A percentile compares a stretch with the other conserved stretches of the same genome.
These are phyloP conservation scores for Margarornis squamiger DNA, from an alignment of 2,797 vertebrate genomes.

Conservation along the genomic window DNA sequence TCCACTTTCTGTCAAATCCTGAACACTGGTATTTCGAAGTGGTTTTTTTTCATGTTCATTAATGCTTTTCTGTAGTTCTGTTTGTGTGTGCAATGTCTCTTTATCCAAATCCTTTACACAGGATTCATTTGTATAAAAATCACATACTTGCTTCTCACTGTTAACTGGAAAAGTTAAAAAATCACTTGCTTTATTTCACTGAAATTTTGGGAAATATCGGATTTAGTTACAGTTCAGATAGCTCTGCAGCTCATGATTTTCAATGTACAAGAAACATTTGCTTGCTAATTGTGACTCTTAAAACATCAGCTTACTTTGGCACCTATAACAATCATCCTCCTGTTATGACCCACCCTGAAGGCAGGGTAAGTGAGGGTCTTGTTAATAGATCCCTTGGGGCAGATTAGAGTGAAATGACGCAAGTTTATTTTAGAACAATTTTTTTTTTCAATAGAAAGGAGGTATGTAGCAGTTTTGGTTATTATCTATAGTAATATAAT, in stretches of 20 bases:
- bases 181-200: background rate
- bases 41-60: slow-evolving; percentile 9
- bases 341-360: background rate
- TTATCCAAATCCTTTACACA: background rate
- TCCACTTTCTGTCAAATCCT: slow-evolving; percentile 33
- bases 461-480: background rate
- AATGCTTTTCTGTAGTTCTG: background rate
- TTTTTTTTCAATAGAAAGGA: background rate
- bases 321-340: background rate
- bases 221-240: background rate
- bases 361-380: background rate
- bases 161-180: background rate
- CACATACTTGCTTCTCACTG: background rate
- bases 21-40: background rate
- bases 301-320: background rate
- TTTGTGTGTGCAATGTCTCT: background rate
- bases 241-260: background rate
- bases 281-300: background rate
- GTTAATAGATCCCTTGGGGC: background rate
- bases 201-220: background rate
- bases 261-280: background rate
- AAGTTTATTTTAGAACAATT: background rate
- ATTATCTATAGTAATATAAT: background rate
- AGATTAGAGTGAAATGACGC: background rate
- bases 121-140: background rate